phyloP scores from a whole-genome alignment of 2,888 invertebrate genomes.

The Malthinus seriepunctatus region DNA sequence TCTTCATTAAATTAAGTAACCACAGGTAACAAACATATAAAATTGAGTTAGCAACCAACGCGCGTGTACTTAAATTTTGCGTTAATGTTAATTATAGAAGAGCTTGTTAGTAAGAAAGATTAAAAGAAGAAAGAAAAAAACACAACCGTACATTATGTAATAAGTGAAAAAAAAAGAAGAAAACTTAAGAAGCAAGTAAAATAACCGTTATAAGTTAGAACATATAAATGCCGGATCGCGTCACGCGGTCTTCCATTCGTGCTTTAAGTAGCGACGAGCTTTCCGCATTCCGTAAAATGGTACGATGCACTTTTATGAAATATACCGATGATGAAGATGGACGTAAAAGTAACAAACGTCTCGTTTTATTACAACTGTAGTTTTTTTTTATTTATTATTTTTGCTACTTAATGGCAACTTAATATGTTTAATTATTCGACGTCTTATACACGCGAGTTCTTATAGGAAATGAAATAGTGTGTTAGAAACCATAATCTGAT shows the following conservation, averaged over 20 bases:
- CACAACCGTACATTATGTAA: conserved; percentile 2
- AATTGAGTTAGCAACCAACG: background rate
- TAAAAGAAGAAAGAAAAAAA: no score
- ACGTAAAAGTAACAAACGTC: conserved; percentile 14
- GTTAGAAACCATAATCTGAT: no score
- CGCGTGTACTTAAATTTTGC: background rate
- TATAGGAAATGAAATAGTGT: no score
- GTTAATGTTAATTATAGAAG: background rate
- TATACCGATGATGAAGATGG: conserved; percentile 15
- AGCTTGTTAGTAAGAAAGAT: background rate
- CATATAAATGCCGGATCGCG: conserved; percentile 30
- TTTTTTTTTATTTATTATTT: background rate
- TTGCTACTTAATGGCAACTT: background rate
- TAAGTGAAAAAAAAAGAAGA: background rate
- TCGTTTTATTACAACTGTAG: background rate
- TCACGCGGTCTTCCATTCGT: conserved; percentile 37
- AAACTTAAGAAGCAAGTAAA: conserved; percentile 5
- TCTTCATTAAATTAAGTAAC: no score
- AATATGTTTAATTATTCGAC: no score
- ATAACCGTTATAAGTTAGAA: conserved; percentile 26
- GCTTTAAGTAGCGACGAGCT: conserved; percentile 33
- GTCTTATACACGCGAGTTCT: no score
- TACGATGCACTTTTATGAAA: conserved; percentile 24
- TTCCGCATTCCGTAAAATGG: conserved; percentile 35
- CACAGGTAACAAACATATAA: background rate